A percentile compares a stretch with the other conserved stretches of the same genome.
These are phyloP conservation scores for Latheticus oryzae DNA, from an alignment of 2,888 invertebrate species.

Conservation along the genomic window DNA sequence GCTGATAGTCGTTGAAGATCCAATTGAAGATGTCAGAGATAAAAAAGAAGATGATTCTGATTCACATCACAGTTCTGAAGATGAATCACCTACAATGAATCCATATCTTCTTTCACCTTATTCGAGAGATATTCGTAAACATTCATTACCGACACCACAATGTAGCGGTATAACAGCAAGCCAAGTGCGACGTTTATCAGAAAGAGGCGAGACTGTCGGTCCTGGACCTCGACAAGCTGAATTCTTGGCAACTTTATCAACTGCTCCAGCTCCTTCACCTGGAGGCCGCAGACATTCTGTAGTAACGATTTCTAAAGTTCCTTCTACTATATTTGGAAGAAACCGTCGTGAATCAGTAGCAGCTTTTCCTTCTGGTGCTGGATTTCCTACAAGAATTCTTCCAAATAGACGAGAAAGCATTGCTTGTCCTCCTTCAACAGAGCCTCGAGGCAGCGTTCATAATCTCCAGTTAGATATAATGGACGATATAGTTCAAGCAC, in stretches of 20 bases:
- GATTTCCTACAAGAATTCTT: slow-evolving; percentile 64
- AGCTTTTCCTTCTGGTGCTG: slow-evolving; percentile 74
- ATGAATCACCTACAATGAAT: slow-evolving; percentile 78
- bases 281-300: slow-evolving; percentile 87
- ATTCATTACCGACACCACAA: slow-evolving; percentile 85
- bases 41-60: slow-evolving; percentile 60
- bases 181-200: slow-evolving; percentile 85
- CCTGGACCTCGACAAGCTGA: slow-evolving; percentile 84
- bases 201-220: slow-evolving; percentile 78
- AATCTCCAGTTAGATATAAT: slow-evolving; percentile 88
- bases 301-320: slow-evolving; percentile 86
- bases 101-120: slow-evolving; percentile 86
- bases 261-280: slow-evolving; percentile 77
- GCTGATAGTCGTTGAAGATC: slow-evolving; percentile 86
- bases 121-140: slow-evolving; percentile 79
- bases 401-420: slow-evolving; percentile 63
- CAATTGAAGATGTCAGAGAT: slow-evolving; percentile 74
- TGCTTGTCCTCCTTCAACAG: slow-evolving; percentile 78
- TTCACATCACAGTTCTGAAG: slow-evolving; percentile 75
- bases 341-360: slow-evolving; percentile 85
- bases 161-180: slow-evolving; percentile 89
- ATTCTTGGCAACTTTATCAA: slow-evolving; percentile 84
- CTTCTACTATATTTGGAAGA: slow-evolving; percentile 80
- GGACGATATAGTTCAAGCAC: slow-evolving; percentile 87
- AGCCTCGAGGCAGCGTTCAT: slow-evolving; percentile 81